A percentile compares a stretch with the other conserved stretches of the same genome.
Conservation (phyloP, 2,797 vertebrate species). For the Aldrovandia affinis region DNA sequence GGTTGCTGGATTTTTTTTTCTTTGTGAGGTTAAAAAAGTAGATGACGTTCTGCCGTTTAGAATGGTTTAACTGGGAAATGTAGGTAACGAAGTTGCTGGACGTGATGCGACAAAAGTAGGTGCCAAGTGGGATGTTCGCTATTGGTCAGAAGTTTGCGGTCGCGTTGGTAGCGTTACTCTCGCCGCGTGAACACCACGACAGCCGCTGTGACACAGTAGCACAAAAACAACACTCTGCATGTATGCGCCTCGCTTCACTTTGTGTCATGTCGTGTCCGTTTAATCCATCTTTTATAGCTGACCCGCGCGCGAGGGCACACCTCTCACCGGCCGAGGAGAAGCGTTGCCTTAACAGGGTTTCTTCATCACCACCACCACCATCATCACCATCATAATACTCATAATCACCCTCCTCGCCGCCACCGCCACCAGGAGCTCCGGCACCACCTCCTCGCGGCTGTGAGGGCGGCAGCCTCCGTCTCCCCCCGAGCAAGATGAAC, state of each 20-base stretch:
- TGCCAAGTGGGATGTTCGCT: not conserved
- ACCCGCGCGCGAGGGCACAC: not conserved
- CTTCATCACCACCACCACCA: constrained; percentile 33
- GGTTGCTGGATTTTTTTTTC: not conserved
- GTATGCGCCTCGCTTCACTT: not conserved
- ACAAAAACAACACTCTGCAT: not conserved
- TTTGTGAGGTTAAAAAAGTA: not conserved
- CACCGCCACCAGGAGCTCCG: constrained; percentile 37
- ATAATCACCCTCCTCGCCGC: constrained; percentile 37
- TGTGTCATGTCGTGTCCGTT: not conserved
- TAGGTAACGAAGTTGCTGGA: not conserved
- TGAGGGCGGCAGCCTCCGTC: constrained; percentile 57
- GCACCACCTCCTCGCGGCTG: constrained; percentile 58
- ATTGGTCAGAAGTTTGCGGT: not conserved
- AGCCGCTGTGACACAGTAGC: not conserved
- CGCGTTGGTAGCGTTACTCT: not conserved
- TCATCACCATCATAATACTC: constrained; percentile 38
- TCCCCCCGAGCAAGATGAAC: constrained; percentile 81
- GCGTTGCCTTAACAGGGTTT: constrained; percentile 43
- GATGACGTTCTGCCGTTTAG: not conserved
- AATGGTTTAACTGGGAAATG: not conserved
- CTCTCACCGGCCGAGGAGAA: constrained; percentile 50
- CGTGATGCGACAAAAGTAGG: not conserved
- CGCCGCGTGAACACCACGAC: not conserved
- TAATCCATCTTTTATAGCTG: constrained; percentile 15